These are phyloP conservation scores for Leucosticte australis DNA, from an alignment of 2,113 vertebrate genomes.

Conservation along the genomic window DNA sequence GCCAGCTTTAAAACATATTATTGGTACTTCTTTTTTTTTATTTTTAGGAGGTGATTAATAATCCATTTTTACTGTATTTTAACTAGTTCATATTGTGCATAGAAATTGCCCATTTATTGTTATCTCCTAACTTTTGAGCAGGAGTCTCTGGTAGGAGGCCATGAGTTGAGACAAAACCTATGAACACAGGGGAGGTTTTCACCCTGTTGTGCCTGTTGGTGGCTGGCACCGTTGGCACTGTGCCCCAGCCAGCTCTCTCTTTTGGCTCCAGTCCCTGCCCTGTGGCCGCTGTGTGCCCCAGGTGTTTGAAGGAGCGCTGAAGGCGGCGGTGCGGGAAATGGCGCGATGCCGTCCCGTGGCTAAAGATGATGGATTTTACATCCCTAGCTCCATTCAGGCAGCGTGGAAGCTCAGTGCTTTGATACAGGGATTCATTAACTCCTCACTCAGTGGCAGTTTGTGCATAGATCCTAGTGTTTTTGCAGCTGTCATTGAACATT, in stretches of 20 bases:
- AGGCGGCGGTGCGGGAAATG: slow-evolving; percentile 45
- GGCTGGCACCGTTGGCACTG: neutral
- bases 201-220: neutral
- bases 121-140: neutral
- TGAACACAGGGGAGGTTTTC: neutral
- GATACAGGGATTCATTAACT: slow-evolving; percentile 60
- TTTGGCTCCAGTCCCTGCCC: neutral
- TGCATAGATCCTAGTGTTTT: neutral
- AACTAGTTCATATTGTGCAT: neutral
- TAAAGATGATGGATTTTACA: slow-evolving; percentile 65
- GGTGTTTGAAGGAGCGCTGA: slow-evolving; percentile 2
- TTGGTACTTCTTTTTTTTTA: neutral
- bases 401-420: neutral
- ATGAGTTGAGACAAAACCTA: neutral
- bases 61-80: neutral
- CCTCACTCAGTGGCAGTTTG: neutral
- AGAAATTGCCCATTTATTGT: neutral
- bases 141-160: neutral
- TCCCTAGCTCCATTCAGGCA: slow-evolving; percentile 6
- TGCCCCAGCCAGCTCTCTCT: neutral
- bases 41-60: neutral
- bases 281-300: neutral
- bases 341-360: slow-evolving; percentile 32
- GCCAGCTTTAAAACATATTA: neutral
- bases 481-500: slow-evolving; percentile 1